Conservation (phyloP, 2,113 vertebrate species). For the Perognathus longimembris region DNA sequence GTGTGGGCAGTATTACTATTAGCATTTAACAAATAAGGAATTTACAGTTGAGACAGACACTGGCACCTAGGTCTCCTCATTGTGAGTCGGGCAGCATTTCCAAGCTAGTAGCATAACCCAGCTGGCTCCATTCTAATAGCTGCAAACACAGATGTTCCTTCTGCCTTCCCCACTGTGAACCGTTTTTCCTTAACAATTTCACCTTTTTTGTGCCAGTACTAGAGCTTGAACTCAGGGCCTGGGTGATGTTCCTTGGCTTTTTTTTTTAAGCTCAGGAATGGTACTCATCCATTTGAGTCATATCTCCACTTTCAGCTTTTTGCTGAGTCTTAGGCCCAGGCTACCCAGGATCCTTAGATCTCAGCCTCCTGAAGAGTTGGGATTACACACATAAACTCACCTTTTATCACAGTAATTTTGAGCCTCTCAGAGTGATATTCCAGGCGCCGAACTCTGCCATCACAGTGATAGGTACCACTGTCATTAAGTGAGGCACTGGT, state of each 20-base stretch:
- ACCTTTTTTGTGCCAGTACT: slow-evolving; percentile 10
- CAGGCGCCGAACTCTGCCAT: accelerated
- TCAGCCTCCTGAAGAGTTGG: too few relatives aligned
- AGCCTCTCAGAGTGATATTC: not conserved
- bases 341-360: too few relatives aligned
- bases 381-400: slow-evolving; percentile 47
- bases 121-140: not conserved
- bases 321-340: too few relatives aligned
- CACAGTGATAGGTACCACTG: slow-evolving; percentile 62
- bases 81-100: not conserved
- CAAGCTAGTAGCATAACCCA: too few relatives aligned
- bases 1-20: not conserved
- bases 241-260: too few relatives aligned
- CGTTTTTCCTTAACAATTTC: not conserved
- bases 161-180: not conserved
- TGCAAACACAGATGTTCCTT: not conserved
- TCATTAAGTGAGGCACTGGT: accelerated
- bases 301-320: too few relatives aligned
- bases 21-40: not conserved
- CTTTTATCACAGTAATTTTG: slow-evolving; percentile 35
- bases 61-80: not conserved
- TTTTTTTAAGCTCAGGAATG: too few relatives aligned
- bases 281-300: too few relatives aligned
- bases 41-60: not conserved
- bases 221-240: too few relatives aligned